Base-by-base conservation (phyloP, 35 echinoderm and acorn worm genomes). In the Chiridota heheva region DNA sequence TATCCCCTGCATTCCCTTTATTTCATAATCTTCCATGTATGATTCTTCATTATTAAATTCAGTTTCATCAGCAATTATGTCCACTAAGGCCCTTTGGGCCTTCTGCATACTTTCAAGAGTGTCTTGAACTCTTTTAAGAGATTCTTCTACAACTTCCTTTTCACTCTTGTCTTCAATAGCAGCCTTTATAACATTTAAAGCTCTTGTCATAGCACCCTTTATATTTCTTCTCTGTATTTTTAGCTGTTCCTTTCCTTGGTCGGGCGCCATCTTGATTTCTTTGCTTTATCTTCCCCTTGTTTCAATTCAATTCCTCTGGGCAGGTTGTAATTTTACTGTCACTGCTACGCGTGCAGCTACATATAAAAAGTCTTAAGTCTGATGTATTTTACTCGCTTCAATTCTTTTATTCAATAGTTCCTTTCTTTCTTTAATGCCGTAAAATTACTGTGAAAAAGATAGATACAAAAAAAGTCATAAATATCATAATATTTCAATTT, bases 301-400 rank as follows among this genome's bases (percentile, higher is more conserved):
- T 10, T 53, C 48, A 53, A 10, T 10, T 13, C 22, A 45, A 17
- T 22, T 20, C 40, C 43, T 73, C 41, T 26, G 70, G 64, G 16
- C 40, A 10, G 64, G 16, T 68, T 37, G 70, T 73, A 73, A 73
- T 73, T 72, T 73, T 73, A 47, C 70, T 73, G 70, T 73, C 22
- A 73, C 7, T 73, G 70, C 36, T n/a, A n/a, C n/a, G n/a, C n/a
- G n/a, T n/a, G n/a, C n/a, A n/a, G n/a, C n/a, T n/a, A 69, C 5
- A 4, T 4, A 36, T 33, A n/a, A 33, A 3, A 36, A 39, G 40
- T 36, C 0, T 36, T 69, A 0, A 69, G 7, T 30, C 4, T 24
- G 65, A 13, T 29, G 22, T 0, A 69, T 29, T 69, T 22, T 69
- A 1, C 31, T 69, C 31, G 65, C 33, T 30, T 36, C n/a, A 36